Evolutionary conservation across 2,888 invertebrate species (phyloP).

Genomic region (Aspidiotus destructor): DNA sequence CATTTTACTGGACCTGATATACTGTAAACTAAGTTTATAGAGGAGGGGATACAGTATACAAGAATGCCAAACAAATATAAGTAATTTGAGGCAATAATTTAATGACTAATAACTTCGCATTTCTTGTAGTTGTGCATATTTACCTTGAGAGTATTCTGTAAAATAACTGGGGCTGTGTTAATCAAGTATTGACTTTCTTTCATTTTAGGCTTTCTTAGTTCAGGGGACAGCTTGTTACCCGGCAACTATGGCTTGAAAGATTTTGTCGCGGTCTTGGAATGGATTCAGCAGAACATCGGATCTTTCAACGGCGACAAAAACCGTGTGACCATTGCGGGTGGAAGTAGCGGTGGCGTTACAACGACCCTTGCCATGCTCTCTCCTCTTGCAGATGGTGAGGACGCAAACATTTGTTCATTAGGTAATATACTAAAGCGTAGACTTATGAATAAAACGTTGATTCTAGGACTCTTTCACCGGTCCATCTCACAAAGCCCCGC

Average conservation of each 20-base stretch:
- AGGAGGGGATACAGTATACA: no score
- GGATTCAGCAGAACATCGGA: not conserved
- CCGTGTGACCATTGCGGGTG: not conserved
- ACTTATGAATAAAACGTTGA: no score
- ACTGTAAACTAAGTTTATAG: no score
- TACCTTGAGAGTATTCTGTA: no score
- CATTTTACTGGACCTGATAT: no score
- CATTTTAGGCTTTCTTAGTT: conserved; percentile 33
- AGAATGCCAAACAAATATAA: no score
- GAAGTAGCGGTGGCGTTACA: not conserved
- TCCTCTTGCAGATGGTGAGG: not conserved
- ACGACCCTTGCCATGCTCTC: not conserved
- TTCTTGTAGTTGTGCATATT: no score
- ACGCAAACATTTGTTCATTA: not conserved
- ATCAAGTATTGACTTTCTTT: no score
- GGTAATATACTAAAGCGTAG: no score
- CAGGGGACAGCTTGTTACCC: not conserved
- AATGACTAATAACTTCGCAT: no score
- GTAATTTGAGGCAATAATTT: no score
- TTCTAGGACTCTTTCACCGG: not conserved
- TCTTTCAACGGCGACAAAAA: not conserved
- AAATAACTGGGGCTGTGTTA: no score
- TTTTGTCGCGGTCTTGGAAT: not conserved
- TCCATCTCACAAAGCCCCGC: not conserved
- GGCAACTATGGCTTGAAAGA: not conserved